phyloP scores from a whole-genome alignment of 2,888 invertebrate species.

The Pandemis corylana region DNA sequence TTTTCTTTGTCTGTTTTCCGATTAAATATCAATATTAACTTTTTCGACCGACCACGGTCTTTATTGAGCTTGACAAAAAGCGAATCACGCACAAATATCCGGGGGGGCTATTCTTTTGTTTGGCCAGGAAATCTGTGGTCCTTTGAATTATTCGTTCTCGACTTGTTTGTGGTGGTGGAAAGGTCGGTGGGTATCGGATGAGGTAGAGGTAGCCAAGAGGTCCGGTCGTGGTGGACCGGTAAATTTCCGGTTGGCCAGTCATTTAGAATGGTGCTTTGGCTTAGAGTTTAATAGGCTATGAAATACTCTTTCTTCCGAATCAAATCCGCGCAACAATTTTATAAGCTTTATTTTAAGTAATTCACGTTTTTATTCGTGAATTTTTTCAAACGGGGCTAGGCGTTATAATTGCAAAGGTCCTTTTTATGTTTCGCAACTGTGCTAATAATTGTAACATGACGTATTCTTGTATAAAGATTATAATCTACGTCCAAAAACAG shows the following conservation, averaged over 20 bases:
- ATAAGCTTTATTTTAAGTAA: no score
- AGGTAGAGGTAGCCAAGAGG: not conserved
- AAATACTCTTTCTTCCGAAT: not conserved
- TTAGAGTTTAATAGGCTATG: not conserved
- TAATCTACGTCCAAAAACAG: not conserved
- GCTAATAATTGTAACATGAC: not conserved
- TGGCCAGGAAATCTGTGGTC: constrained; percentile 18
- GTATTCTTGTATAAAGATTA: not conserved
- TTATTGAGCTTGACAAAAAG: constrained; percentile 23
- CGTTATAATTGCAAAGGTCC: no score
- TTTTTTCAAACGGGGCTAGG: no score
- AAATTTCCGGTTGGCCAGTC: not conserved
- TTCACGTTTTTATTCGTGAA: no score
- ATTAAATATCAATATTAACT: constrained; percentile 22
- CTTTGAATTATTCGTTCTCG: constrained; percentile 14
- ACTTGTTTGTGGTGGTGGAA: not conserved
- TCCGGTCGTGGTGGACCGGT: not conserved
- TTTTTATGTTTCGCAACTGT: no score
- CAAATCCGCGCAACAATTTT: not conserved
- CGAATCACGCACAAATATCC: constrained; percentile 19
- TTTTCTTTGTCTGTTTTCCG: constrained; percentile 12
- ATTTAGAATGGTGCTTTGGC: not conserved
- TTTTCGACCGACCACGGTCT: not conserved
- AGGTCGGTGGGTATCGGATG: not conserved
- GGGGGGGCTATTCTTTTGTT: constrained; percentile 18